Evolutionary conservation across 2,888 invertebrate species (phyloP).

Genomic region (Harpalus rufipes): DNA sequence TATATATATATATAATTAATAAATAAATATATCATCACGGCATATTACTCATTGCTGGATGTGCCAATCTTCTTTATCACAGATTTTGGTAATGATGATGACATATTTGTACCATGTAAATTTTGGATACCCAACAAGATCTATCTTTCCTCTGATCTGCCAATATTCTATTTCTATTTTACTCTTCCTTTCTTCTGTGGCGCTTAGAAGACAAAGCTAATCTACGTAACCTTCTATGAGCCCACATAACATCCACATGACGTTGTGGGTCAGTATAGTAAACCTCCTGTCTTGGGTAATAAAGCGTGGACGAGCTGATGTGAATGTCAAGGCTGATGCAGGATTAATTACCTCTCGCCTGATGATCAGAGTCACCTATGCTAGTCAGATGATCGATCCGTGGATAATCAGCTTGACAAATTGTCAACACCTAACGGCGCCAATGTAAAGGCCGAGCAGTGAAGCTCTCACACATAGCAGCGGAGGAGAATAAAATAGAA

Average conservation of each 20-base stretch:
- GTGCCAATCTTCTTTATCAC: too few relatives aligned
- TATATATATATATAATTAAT: too few relatives aligned
- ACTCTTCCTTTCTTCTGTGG: too few relatives aligned
- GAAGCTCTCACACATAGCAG: too few relatives aligned
- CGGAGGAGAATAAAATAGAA: too few relatives aligned
- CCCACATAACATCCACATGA: background rate
- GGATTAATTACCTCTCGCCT: slow-evolving; percentile 23
- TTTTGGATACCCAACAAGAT: too few relatives aligned
- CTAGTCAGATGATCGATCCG: slow-evolving; percentile 7
- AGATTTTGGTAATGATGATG: too few relatives aligned
- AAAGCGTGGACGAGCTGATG: slow-evolving; percentile 27
- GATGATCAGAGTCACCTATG: background rate
- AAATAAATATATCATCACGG: too few relatives aligned
- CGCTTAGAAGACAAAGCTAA: background rate
- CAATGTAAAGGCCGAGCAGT: background rate
- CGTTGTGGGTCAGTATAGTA: slow-evolving; percentile 15
- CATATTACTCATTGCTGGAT: too few relatives aligned
- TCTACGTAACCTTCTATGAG: background rate
- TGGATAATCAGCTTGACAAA: slow-evolving; percentile 27
- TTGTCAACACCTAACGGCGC: slow-evolving; percentile 24
- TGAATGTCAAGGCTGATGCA: slow-evolving; percentile 12
- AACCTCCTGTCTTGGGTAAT: background rate
- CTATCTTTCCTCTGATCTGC: too few relatives aligned
- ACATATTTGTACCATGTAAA: too few relatives aligned
- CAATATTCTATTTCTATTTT: too few relatives aligned